phyloP scores from a whole-genome alignment of 2,113 vertebrate species.

The Raja brachyura region DNA sequence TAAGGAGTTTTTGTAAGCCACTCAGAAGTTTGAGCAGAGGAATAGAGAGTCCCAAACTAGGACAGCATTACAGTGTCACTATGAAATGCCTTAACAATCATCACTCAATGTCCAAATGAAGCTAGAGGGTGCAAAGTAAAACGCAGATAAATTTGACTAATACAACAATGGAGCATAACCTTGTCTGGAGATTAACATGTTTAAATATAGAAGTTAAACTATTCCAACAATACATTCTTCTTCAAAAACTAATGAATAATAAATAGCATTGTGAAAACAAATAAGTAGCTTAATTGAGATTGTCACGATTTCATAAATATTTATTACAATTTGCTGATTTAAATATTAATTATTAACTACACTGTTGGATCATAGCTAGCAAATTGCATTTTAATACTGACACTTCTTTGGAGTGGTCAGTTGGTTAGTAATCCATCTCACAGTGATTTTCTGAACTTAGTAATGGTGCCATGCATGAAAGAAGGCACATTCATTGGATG shows the following conservation, averaged over 20 bases:
- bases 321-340: conserved; percentile 15
- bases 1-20: not conserved
- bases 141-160: not conserved
- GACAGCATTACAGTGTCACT: not conserved
- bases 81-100: not conserved
- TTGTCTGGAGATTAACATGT: not conserved
- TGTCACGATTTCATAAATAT: conserved; percentile 30
- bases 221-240: not conserved
- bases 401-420: not conserved
- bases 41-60: not conserved
- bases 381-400: not conserved
- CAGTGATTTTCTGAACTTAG: not conserved
- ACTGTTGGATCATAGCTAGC: not conserved
- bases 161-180: not conserved
- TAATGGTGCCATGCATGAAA: not conserved
- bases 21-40: not conserved
- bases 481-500: not conserved
- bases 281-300: conserved; percentile 21
- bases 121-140: not conserved
- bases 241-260: not conserved
- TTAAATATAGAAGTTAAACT: conserved; percentile 23
- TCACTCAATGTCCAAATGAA: not conserved
- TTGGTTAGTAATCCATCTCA: not conserved
- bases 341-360: conserved; percentile 24
- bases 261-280: conserved; percentile 18